Evolutionary conservation across 2,113 vertebrate genomes (phyloP).

Genomic region (Bubo bubo): DNA sequence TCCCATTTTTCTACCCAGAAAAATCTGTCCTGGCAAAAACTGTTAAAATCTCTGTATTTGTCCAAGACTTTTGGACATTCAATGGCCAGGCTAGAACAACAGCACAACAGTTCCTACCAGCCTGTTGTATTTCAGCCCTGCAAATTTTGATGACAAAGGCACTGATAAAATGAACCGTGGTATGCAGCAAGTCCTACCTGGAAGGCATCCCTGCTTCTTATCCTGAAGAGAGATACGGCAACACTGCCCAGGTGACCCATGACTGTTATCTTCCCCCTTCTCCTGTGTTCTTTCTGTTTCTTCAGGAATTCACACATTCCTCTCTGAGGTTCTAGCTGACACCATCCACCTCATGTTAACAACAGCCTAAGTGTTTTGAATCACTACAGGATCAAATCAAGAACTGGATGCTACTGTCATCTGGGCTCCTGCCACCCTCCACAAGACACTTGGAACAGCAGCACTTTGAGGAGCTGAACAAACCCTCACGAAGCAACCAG

Average conservation of each 20-base stretch:
- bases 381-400: background rate
- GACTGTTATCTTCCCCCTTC: background rate
- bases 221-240: background rate
- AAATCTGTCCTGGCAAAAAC: background rate
- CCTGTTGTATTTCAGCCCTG: background rate
- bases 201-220: background rate
- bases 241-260: background rate
- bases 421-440: background rate
- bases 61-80: background rate
- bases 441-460: background rate
- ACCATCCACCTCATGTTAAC: background rate
- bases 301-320: background rate
- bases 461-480: background rate
- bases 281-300: background rate
- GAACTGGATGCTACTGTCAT: background rate
- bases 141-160: background rate
- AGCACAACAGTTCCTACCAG: background rate
- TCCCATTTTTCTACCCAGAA: background rate
- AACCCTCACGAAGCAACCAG: background rate
- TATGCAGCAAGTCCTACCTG: background rate
- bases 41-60: background rate
- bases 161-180: background rate
- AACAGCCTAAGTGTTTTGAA: background rate
- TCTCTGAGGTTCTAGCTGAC: background rate
- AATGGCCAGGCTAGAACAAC: background rate